phyloP scores from a whole-genome alignment of 1,140 invertebrate species.

The Neodiprion fabricii region DNA sequence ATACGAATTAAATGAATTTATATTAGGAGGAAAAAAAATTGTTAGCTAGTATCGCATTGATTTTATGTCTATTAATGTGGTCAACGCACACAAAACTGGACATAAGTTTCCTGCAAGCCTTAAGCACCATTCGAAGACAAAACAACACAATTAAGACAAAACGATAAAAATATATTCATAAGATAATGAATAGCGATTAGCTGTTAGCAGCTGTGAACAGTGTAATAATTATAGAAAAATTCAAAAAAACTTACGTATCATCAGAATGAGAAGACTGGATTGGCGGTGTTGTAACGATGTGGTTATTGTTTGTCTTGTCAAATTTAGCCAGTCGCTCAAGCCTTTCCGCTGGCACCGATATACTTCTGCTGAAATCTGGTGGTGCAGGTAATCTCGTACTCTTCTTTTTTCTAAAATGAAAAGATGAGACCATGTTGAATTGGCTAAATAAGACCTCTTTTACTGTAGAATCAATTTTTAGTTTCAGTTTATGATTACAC shows the following conservation, averaged over 20 bases:
- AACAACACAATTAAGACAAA: not conserved
- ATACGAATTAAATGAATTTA: too few relatives aligned
- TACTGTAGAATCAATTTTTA: too few relatives aligned
- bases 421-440: not conserved
- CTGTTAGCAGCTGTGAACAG: not conserved
- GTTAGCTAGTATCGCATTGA: too few relatives aligned
- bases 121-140: not conserved
- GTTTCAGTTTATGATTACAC: not conserved
- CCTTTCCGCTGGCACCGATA: slow-evolving; percentile 83
- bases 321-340: slow-evolving; percentile 53
- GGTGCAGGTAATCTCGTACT: slow-evolving; percentile 64
- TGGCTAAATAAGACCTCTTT: too few relatives aligned
- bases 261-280: slow-evolving; percentile 50
- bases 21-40: too few relatives aligned
- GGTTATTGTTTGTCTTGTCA: slow-evolving; percentile 45
- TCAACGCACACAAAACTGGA: too few relatives aligned
- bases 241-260: slow-evolving; percentile 45
- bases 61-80: too few relatives aligned
- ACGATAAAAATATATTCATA: too few relatives aligned
- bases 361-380: slow-evolving; percentile 82
- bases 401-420: slow-evolving; percentile 69
- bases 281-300: slow-evolving; percentile 35
- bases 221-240: not conserved
- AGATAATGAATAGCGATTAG: too few relatives aligned
- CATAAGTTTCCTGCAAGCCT: not conserved